These are phyloP conservation scores for Acleris literana DNA, from an alignment of 2,888 invertebrate species.

Conservation along the genomic window DNA sequence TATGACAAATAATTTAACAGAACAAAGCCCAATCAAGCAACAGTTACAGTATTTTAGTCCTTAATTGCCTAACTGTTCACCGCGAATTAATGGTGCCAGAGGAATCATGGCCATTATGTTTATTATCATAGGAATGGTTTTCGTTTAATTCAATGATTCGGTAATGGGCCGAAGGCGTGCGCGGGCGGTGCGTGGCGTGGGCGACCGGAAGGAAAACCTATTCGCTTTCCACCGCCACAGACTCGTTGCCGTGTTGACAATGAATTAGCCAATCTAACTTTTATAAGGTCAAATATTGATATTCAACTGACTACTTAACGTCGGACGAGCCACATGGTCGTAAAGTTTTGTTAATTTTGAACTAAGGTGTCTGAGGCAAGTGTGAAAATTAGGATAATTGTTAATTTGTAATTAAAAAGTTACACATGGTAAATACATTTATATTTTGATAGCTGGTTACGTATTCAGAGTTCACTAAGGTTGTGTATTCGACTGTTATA, in stretches of 20 bases:
- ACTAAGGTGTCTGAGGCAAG: too few relatives aligned
- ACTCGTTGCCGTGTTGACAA: constrained; percentile 34
- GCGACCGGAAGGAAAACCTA: constrained; percentile 76
- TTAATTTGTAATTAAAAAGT: too few relatives aligned
- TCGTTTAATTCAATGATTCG: constrained; percentile 66
- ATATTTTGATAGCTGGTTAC: too few relatives aligned
- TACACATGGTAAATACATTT: too few relatives aligned
- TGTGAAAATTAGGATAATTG: too few relatives aligned
- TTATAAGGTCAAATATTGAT: constrained; percentile 27
- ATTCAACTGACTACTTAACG: constrained; percentile 3
- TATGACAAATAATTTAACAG: constrained; percentile 27
- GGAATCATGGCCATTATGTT: constrained; percentile 26
- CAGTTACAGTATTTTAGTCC: constrained; percentile 33
- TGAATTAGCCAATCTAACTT: constrained; percentile 35
- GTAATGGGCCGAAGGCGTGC: constrained; percentile 58
- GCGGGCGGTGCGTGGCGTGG: constrained; percentile 72
- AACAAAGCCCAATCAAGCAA: constrained; percentile 31
- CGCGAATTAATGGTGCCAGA: constrained; percentile 32
- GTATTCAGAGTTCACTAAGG: too few relatives aligned
- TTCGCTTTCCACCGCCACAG: constrained; percentile 33
- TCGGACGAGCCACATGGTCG: too few relatives aligned
- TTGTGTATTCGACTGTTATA: too few relatives aligned
- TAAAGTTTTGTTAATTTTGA: too few relatives aligned
- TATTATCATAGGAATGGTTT: constrained; percentile 64
- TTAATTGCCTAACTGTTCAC: constrained; percentile 34